Conservation (phyloP, 2,113 vertebrate genomes). For the Ursus arctos region DNA sequence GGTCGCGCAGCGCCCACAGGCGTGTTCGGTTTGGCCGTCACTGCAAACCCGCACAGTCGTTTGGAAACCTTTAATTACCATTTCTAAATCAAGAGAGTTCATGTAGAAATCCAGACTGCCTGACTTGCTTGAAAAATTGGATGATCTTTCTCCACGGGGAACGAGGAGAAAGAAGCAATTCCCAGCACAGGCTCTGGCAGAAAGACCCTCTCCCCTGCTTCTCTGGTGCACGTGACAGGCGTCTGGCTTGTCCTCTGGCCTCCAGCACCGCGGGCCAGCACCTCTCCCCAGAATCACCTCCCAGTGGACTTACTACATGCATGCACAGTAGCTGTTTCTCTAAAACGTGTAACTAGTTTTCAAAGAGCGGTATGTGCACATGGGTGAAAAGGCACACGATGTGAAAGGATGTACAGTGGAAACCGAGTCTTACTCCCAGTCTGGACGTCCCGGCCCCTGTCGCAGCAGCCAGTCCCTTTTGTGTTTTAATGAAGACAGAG, state of each 20-base stretch:
- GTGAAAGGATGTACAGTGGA: not conserved
- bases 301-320: not conserved
- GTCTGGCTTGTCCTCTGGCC: not conserved
- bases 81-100: slow-evolving; percentile 22
- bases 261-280: not conserved
- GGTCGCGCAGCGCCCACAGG: not conserved
- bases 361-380: not conserved
- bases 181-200: not conserved
- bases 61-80: not conserved
- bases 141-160: not conserved
- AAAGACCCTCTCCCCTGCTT: not conserved
- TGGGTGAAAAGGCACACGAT: not conserved
- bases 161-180: fast-evolving
- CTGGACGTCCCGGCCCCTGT: not conserved
- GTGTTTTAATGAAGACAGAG: not conserved
- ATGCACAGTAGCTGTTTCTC: not conserved
- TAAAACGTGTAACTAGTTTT: not conserved
- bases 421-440: not conserved
- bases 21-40: not conserved
- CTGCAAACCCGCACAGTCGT: not conserved
- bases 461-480: not conserved
- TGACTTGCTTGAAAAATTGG: not conserved
- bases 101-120: not conserved
- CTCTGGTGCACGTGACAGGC: not conserved
- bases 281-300: not conserved